These are phyloP conservation scores for Thalpophila matura DNA, from an alignment of 2,888 invertebrate species.

Conservation along the genomic window DNA sequence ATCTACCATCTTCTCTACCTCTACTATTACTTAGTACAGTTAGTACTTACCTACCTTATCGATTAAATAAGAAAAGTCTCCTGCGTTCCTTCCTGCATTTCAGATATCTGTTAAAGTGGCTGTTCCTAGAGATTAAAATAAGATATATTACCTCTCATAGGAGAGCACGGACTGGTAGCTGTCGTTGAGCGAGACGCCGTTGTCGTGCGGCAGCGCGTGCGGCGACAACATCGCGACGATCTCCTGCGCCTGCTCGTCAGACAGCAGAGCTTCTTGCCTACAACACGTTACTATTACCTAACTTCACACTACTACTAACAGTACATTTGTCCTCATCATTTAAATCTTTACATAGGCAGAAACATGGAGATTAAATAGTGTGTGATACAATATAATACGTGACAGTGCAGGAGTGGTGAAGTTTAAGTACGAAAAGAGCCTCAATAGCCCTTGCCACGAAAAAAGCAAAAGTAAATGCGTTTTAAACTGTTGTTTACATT, in stretches of 20 bases:
- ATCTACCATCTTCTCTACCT: neutral
- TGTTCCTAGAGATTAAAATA: neutral
- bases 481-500: conserved; percentile 20
- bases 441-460: conserved; percentile 7
- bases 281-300: conserved; percentile 49
- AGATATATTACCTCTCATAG: conserved; percentile 82
- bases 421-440: conserved; percentile 5
- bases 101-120: no score
- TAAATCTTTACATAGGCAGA: neutral
- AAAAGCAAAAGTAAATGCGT: conserved; percentile 30
- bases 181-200: conserved; percentile 90
- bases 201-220: conserved; percentile 85
- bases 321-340: neutral
- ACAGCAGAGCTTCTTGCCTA: conserved; percentile 95
- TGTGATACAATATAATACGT: conserved; percentile 22
- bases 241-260: conserved; percentile 97
- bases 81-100: no score
- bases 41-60: no score
- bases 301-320: neutral
- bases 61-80: no score
- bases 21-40: no score
- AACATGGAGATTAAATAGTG: conserved; percentile 3
- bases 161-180: conserved; percentile 91
- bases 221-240: conserved; percentile 95
- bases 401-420: conserved; percentile 14